These are phyloP conservation scores for Axea sp. DNA, from an alignment of 2,888 invertebrate species.

Conservation along the genomic window DNA sequence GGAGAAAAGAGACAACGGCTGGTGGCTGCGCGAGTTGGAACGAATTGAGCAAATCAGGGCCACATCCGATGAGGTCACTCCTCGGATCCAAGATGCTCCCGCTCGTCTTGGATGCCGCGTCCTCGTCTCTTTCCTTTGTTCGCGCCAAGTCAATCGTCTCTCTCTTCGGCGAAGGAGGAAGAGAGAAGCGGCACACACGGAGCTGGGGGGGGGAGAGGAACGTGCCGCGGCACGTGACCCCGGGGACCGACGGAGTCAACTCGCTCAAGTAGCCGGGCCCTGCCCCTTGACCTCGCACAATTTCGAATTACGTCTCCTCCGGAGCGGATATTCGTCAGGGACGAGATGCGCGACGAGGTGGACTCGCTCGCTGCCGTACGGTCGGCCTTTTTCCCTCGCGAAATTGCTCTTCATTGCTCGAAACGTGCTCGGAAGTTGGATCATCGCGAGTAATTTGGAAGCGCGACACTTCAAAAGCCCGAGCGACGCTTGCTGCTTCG, in stretches of 20 bases:
- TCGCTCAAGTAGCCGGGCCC: slow-evolving; percentile 78
- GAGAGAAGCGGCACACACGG: slow-evolving; percentile 42
- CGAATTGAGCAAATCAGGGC: slow-evolving; percentile 78
- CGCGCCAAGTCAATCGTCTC: slow-evolving; percentile 43
- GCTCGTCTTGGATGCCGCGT: slow-evolving; percentile 55
- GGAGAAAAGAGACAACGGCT: slow-evolving; percentile 52
- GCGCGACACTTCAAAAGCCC: slow-evolving; percentile 32
- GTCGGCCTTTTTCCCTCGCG: slow-evolving; percentile 8
- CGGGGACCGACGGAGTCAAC: slow-evolving; percentile 76
- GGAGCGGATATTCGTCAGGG: slow-evolving; percentile 74
- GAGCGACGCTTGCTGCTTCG: too few species aligned
- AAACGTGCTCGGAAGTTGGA: slow-evolving; percentile 52
- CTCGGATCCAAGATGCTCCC: slow-evolving; percentile 64
- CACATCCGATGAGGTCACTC: slow-evolving; percentile 79
- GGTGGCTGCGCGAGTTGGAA: slow-evolving; percentile 69
- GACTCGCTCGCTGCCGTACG: slow-evolving; percentile 5
- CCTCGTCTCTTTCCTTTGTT: slow-evolving; percentile 42
- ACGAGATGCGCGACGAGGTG: slow-evolving; percentile 54
- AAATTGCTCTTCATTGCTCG: slow-evolving; percentile 50
- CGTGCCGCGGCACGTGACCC: slow-evolving; percentile 77
- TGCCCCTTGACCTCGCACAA: slow-evolving; percentile 78
- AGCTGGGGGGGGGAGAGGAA: slow-evolving; percentile 66
- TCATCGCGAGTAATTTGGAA: slow-evolving; percentile 44
- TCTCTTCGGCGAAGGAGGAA: slow-evolving; percentile 39
- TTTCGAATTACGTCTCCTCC: slow-evolving; percentile 77